phyloP scores from a whole-genome alignment of 2,888 invertebrate species.

The Acleris laterana region DNA sequence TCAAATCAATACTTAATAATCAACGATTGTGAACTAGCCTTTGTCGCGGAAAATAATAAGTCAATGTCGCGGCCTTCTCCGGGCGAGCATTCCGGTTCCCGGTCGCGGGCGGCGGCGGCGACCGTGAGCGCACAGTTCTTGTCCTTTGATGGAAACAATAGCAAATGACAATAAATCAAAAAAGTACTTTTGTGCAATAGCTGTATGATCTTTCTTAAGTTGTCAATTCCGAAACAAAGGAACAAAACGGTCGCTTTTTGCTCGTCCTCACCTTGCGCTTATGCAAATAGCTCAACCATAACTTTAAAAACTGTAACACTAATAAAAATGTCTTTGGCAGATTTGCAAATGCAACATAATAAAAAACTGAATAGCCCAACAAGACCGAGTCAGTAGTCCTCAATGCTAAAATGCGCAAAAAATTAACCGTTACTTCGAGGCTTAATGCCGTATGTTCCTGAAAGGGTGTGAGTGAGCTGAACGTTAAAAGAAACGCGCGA shows the following conservation, averaged over 20 bases:
- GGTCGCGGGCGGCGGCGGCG: slow-evolving; percentile 60
- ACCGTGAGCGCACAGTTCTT: slow-evolving; percentile 64
- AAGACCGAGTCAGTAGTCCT: slow-evolving; percentile 61
- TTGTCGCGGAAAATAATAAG: slow-evolving; percentile 68
- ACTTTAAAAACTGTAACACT: slow-evolving; percentile 76
- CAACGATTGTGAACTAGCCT: slow-evolving; percentile 68
- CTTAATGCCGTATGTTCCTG: slow-evolving; percentile 40
- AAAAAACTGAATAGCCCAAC: slow-evolving; percentile 69
- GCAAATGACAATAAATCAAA: slow-evolving; percentile 72
- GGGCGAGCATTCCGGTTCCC: slow-evolving; percentile 53
- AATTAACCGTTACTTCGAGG: slow-evolving; percentile 49
- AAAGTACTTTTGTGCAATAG: slow-evolving; percentile 73
- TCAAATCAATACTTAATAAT: slow-evolving; percentile 69
- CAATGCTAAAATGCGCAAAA: slow-evolving; percentile 50
- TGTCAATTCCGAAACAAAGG: slow-evolving; percentile 70
- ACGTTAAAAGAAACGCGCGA: slow-evolving; percentile 20
- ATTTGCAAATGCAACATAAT: slow-evolving; percentile 66
- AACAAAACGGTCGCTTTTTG: slow-evolving; percentile 74
- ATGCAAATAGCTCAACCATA: slow-evolving; percentile 80
- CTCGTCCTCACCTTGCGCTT: slow-evolving; percentile 74
- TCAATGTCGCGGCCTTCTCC: slow-evolving; percentile 70
- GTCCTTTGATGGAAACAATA: slow-evolving; percentile 62
- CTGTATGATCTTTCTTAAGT: slow-evolving; percentile 60
- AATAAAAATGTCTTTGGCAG: slow-evolving; percentile 65
- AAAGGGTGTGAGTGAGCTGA: slow-evolving; percentile 15